Evolutionary conservation across 2,113 vertebrate genomes (phyloP), one percentile per base, ranked within the genome.

Genomic region (Paratilapia polleni): DNA sequence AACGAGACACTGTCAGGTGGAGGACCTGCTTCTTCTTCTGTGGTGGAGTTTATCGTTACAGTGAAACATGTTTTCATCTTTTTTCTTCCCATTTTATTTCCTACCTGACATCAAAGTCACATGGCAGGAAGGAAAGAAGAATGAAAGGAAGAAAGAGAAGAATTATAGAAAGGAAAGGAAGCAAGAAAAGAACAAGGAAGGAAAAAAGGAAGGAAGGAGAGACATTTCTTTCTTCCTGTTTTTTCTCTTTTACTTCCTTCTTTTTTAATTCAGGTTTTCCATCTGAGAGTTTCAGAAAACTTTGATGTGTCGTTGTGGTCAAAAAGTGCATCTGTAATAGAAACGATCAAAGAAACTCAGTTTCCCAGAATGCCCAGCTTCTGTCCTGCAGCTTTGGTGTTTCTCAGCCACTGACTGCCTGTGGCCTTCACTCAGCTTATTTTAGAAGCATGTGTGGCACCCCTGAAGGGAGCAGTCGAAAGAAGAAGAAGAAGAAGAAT

Each of bases 21-120:
- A 34, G 3, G 59, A 62, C 38, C 12, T 47, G 59, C 14, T 83
- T 56, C 26, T 87, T 68, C 66, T 88, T 66, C 79, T 82, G 22
- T 76, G 82, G 26, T 81, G 57, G 61, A 61, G 47, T 77, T 41
- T 57, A 52, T 52, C 52, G 43, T 70, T 24, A 52, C 24, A 70
- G 43, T 13, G 47, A 70, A 70, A 31, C 66, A 70, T 24, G 20
- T 70, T 70, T 68, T 70, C 66, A 52, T 31, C 6, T 52, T 34
- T 6, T 34, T 34, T 34, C 34, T 34, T 34, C 34, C 34, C 34
- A 4, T 34, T 34, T 34, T 34, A 34, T 34, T 6, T 34, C 34
- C 34, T 34, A 4, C 34, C 34, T 34, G 34, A 4, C 34, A 28
- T 19, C 13, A 28, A 24, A 19, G 43, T 73, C 66, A 73, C 43